A percentile compares a stretch with the other conserved stretches of the same genome.
Conservation (phyloP, 2,888 invertebrate species). For the Hymenopus coronatus region DNA sequence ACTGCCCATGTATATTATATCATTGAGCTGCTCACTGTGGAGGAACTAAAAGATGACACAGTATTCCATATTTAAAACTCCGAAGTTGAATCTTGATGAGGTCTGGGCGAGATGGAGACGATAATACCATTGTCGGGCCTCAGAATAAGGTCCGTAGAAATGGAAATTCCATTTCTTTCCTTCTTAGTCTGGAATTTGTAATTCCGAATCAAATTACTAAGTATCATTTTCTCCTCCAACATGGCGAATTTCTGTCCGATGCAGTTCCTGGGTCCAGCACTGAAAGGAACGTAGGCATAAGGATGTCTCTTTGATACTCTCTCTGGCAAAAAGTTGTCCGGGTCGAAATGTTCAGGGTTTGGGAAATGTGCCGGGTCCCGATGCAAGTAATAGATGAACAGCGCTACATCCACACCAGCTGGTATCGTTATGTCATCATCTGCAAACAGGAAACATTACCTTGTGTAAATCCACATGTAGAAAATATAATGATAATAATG, state of each 20-base stretch:
- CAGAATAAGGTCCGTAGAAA: conserved; percentile 17
- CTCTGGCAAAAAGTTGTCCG: conserved; percentile 67
- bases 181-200: neutral
- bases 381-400: conserved; percentile 63
- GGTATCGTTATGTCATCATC: conserved; percentile 55
- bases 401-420: conserved; percentile 49
- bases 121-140: conserved; percentile 11
- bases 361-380: conserved; percentile 49
- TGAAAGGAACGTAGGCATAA: neutral
- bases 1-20: too few relatives aligned
- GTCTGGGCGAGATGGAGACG: neutral
- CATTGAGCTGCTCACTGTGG: too few relatives aligned
- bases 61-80: too few relatives aligned
- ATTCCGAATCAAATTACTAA: conserved; percentile 34
- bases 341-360: conserved; percentile 64
- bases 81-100: too few relatives aligned
- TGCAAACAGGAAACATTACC: conserved; percentile 37
- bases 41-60: too few relatives aligned
- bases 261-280: conserved; percentile 42
- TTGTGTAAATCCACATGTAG: too few relatives aligned
- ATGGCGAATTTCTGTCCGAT: conserved; percentile 39
- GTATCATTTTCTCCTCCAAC: conserved; percentile 38
- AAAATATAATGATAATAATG: too few relatives aligned
- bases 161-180: neutral
- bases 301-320: conserved; percentile 45